Conservation (phyloP, 2,797 vertebrate genomes). For the Sebastes vulpes region DNA sequence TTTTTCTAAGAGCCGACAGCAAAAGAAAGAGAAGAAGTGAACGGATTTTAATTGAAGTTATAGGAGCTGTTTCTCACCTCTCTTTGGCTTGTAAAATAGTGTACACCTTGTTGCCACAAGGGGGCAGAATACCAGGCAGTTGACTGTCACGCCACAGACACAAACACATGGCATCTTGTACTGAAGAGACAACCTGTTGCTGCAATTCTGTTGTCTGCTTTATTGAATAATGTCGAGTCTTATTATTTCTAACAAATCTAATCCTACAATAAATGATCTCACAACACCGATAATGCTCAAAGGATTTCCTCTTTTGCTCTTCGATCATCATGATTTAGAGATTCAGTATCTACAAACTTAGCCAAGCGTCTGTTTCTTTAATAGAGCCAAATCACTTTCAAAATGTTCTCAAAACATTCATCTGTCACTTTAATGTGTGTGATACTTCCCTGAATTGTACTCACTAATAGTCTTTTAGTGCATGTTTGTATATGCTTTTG, state of each 20-base stretch:
- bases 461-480: background rate
- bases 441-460: background rate
- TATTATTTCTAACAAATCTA: background rate
- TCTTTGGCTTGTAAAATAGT: background rate
- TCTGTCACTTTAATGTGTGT: background rate
- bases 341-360: background rate
- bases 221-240: background rate
- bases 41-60: background rate
- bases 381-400: background rate
- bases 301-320: background rate
- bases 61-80: background rate
- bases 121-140: constrained; percentile 64
- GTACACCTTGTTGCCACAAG: constrained; percentile 68
- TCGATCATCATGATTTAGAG: background rate
- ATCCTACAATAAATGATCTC: background rate
- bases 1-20: background rate
- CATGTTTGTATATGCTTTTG: constrained; percentile 6
- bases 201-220: background rate
- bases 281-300: background rate
- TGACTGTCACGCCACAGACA: background rate
- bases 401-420: background rate
- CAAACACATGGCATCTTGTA: background rate
- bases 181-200: background rate
- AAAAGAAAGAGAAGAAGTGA: background rate
- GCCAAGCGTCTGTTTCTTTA: background rate